phyloP scores from a whole-genome alignment of 2,113 vertebrate species.

The Pavo muticus region DNA sequence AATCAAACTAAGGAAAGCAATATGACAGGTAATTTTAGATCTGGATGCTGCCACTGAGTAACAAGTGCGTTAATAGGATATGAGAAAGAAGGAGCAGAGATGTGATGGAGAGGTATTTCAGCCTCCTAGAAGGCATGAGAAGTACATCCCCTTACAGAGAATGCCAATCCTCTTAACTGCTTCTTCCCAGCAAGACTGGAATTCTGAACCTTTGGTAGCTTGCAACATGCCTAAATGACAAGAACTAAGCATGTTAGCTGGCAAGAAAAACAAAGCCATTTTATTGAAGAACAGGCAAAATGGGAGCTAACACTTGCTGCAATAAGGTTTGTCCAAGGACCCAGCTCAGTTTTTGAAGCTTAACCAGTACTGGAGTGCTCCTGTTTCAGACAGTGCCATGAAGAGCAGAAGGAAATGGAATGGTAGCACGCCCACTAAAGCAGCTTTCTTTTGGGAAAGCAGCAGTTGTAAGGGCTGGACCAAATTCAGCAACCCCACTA shows the following conservation, averaged over 20 bases:
- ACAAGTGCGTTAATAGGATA: background rate
- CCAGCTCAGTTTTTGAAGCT: background rate
- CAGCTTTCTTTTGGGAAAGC: background rate
- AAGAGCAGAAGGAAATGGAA: background rate
- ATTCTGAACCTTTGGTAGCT: background rate
- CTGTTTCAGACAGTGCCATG: background rate
- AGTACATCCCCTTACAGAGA: background rate
- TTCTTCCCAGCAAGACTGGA: background rate
- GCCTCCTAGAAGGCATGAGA: background rate
- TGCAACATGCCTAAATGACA: background rate
- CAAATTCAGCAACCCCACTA: background rate
- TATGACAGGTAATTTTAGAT: background rate
- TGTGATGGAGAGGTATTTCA: background rate
- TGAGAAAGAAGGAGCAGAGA: background rate
- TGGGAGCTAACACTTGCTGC: background rate
- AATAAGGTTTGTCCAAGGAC: background rate
- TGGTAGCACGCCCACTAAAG: background rate
- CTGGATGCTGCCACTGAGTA: background rate
- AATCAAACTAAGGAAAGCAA: constrained; percentile 13
- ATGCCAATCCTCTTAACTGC: background rate
- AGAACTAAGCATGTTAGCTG: background rate
- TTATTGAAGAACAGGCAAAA: background rate
- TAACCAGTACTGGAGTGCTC: background rate
- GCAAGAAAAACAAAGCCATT: background rate
- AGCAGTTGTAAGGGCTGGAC: background rate